A percentile compares a stretch with the other conserved stretches of the same genome.
Conservation (phyloP, 2,797 vertebrate genomes). For the Alauda arvensis region DNA sequence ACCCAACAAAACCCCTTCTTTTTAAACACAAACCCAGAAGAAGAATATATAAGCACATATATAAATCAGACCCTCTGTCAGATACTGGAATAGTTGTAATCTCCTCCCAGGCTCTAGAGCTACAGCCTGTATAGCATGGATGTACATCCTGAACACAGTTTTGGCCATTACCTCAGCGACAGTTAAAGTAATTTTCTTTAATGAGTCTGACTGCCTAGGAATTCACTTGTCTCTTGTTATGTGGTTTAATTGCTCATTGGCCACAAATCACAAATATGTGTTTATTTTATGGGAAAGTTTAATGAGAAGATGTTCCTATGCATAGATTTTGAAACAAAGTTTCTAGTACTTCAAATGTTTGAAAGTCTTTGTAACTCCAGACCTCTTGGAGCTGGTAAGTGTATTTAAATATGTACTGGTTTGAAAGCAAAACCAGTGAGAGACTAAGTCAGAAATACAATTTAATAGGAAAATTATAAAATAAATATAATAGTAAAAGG, state of each 20-base stretch:
- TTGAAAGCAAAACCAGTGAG: too few species aligned
- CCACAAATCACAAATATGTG: fast-evolving
- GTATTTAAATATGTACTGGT: too few species aligned
- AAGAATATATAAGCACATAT: neutral
- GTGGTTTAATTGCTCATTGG: neutral
- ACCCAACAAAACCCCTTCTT: too few species aligned
- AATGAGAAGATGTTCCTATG: neutral
- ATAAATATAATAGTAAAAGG: too few species aligned
- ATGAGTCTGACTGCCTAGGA: neutral
- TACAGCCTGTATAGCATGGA: neutral
- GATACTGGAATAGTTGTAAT: neutral
- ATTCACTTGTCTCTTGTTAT: neutral
- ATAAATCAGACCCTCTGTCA: neutral
- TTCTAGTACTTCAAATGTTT: neutral
- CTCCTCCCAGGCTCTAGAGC: neutral
- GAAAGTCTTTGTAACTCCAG: neutral
- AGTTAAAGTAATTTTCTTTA: neutral
- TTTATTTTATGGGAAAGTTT: neutral
- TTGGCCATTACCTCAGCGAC: neutral
- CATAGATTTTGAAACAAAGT: neutral
- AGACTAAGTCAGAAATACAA: too few species aligned
- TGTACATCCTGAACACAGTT: neutral
- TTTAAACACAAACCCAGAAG: neutral
- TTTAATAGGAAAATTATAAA: too few species aligned
- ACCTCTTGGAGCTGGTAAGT: neutral